Evolutionary conservation across 2,888 invertebrate species (phyloP).

Genomic region (Acheta domesticus): DNA sequence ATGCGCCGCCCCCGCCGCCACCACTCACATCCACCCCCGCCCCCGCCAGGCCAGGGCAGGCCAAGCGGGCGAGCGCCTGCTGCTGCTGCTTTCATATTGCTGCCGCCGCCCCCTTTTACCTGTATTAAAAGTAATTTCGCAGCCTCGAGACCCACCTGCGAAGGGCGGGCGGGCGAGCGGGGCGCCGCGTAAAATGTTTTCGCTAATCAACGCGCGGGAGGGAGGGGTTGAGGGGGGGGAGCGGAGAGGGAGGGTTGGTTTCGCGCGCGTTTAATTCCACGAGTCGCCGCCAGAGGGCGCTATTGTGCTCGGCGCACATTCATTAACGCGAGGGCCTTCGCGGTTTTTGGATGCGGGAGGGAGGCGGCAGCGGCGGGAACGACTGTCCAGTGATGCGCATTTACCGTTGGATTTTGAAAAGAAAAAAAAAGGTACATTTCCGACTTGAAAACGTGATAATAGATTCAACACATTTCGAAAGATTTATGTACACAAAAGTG

Average conservation of each 20-base stretch:
- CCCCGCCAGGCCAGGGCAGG: neutral
- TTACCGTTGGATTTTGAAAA: no score
- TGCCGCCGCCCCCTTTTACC: neutral
- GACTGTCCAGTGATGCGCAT: no score
- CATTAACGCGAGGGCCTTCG: no score
- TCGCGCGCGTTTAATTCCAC: no score
- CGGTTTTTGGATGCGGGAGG: no score
- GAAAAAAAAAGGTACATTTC: no score
- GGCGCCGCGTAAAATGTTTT: neutral
- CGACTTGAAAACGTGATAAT: no score
- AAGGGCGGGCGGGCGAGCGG: neutral
- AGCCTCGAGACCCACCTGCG: neutral
- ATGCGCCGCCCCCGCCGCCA: neutral
- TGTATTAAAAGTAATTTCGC: neutral
- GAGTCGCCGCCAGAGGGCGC: no score
- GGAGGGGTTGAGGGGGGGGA: neutral
- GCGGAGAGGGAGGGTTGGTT: neutral
- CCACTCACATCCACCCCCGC: neutral
- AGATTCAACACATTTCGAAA: no score
- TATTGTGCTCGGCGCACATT: no score
- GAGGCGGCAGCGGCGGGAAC: no score
- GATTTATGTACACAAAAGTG: no score
- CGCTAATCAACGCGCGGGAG: neutral
- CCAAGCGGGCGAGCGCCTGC: neutral
- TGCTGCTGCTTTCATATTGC: neutral